These are phyloP conservation scores for Protobothrops mucrosquamatus DNA, from an alignment of 2,113 vertebrate species.

Conservation along the genomic window DNA sequence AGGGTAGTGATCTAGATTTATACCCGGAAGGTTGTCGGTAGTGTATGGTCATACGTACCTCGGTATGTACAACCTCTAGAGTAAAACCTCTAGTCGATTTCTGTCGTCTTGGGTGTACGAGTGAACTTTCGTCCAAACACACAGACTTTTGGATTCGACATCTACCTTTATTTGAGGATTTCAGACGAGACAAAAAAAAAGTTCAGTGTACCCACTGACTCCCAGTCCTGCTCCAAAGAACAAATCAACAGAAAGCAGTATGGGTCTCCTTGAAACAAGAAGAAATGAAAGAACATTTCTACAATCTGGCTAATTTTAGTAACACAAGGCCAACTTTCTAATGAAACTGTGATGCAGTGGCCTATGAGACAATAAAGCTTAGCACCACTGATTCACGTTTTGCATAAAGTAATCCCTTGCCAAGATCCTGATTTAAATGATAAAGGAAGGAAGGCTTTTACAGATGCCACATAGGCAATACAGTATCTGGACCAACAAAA, in stretches of 20 bases:
- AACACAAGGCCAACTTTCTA: neutral
- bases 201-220: neutral
- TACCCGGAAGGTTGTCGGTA: too few relatives aligned
- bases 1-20: too few relatives aligned
- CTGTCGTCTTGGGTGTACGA: too few relatives aligned
- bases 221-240: neutral
- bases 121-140: too few relatives aligned
- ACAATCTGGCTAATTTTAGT: neutral
- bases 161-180: too few relatives aligned
- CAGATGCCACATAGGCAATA: neutral
- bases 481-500: neutral
- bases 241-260: neutral
- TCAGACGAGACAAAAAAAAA: too few relatives aligned
- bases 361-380: neutral
- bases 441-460: neutral
- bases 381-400: neutral
- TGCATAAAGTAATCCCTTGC: neutral
- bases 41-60: too few relatives aligned
- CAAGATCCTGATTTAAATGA: neutral
- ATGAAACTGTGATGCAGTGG: neutral
- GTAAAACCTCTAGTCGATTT: too few relatives aligned
- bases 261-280: neutral
- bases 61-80: too few relatives aligned
- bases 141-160: too few relatives aligned
- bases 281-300: neutral